These are phyloP conservation scores for Catharus ustulatus DNA, from an alignment of 2,797 vertebrate species.

Conservation along the genomic window DNA sequence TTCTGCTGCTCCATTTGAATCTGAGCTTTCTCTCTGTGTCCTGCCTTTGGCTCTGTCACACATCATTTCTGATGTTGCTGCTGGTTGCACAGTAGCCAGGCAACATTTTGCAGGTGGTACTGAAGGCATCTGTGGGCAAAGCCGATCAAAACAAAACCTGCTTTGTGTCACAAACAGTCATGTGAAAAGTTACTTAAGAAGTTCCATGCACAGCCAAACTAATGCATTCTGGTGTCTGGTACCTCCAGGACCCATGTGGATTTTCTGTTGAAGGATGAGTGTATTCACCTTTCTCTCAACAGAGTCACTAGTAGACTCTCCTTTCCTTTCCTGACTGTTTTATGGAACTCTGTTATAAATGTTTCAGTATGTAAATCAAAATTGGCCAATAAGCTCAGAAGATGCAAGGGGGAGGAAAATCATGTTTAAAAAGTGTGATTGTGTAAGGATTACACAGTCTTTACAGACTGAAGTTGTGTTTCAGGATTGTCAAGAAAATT, in stretches of 20 bases:
- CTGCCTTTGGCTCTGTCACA: not conserved
- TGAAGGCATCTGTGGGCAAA: not conserved
- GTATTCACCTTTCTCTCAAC: not conserved
- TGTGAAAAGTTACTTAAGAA: not conserved
- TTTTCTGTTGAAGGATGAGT: not conserved
- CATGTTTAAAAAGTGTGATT: not conserved
- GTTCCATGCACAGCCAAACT: not conserved
- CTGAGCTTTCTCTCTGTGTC: not conserved
- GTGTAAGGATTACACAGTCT: not conserved
- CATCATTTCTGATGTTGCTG: not conserved
- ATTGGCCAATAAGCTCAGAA: not conserved
- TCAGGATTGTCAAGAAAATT: not conserved
- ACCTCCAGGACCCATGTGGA: not conserved
- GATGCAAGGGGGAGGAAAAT: not conserved
- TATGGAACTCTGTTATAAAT: not conserved
- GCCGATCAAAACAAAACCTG: not conserved
- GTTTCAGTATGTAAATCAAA: not conserved
- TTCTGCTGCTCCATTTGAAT: not conserved
- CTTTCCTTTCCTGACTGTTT: not conserved
- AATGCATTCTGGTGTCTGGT: not conserved
- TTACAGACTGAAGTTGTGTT: not conserved
- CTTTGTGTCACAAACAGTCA: not conserved
- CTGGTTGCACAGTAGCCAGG: not conserved
- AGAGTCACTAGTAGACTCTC: not conserved
- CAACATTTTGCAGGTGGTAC: not conserved